Percentiles rank a stretch among this genome's conserved stretches.
These are phyloP conservation scores for Eonycteris spelaea DNA, from an alignment of 2,113 vertebrate genomes.

Conservation along the genomic window DNA sequence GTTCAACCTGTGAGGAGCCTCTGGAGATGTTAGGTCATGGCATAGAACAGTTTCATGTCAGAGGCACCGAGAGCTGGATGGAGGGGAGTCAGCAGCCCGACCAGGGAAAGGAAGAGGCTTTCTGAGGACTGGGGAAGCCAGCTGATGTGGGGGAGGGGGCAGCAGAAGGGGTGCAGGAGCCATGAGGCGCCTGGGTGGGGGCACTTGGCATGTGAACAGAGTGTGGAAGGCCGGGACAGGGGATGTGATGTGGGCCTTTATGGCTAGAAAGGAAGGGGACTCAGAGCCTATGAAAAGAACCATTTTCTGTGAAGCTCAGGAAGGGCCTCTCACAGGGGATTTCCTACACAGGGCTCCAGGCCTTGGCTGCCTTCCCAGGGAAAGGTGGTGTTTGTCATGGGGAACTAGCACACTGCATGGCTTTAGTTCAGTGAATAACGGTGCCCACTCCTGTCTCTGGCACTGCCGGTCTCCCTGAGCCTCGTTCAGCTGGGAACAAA, in stretches of 20 bases:
- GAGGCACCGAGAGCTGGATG: background rate
- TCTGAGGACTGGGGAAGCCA: background rate
- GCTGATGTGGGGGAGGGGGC: too few relatives aligned
- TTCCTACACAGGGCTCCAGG: slow-evolving; percentile 61
- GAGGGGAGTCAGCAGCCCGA: background rate
- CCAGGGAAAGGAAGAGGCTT: background rate
- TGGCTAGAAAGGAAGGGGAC: slow-evolving; percentile 46
- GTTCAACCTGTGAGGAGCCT: background rate
- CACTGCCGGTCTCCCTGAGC: background rate
- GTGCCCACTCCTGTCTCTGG: slow-evolving; percentile 18
- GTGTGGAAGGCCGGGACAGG: background rate
- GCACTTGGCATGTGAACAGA: background rate
- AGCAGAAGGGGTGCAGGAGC: background rate
- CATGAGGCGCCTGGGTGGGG: background rate
- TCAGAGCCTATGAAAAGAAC: slow-evolving; percentile 63
- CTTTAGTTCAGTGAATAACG: background rate
- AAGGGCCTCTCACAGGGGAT: slow-evolving; percentile 69
- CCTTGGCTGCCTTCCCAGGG: slow-evolving; percentile 69
- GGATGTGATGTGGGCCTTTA: slow-evolving; percentile 35
- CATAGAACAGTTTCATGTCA: background rate
- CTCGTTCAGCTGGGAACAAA: slow-evolving; percentile 31
- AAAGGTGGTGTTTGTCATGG: slow-evolving; percentile 61
- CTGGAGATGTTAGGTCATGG: background rate
- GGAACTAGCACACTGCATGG: background rate
- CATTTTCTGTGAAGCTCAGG: slow-evolving; percentile 69